Conservation (phyloP, 1,140 invertebrate species). For the Mya arenaria region DNA sequence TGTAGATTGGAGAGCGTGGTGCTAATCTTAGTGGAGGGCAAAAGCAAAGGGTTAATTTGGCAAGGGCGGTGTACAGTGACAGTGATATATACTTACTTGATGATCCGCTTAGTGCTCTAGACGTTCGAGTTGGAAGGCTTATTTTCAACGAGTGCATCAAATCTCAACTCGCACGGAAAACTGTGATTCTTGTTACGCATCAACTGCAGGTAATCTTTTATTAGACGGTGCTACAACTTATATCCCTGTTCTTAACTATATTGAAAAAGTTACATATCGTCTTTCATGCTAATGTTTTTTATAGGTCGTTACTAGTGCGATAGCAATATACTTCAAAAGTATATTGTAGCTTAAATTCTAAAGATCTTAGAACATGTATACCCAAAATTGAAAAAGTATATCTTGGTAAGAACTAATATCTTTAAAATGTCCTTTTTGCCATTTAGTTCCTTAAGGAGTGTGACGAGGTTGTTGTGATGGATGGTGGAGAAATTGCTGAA, state of each 20-base stretch:
- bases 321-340: too few species aligned
- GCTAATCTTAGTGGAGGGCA: slow-evolving; percentile 98
- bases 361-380: too few species aligned
- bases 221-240: too few species aligned
- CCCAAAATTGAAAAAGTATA: too few species aligned
- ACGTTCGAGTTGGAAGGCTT: slow-evolving; percentile 80
- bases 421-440: too few species aligned
- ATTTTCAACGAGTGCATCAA: slow-evolving; percentile 73
- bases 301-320: too few species aligned
- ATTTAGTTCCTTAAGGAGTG: slow-evolving; percentile 79
- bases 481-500: slow-evolving; percentile 75
- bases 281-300: too few species aligned
- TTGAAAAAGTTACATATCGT: too few species aligned
- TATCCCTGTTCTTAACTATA: too few species aligned
- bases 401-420: too few species aligned
- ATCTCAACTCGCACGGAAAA: slow-evolving; percentile 84
- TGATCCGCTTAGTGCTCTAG: slow-evolving; percentile 82
- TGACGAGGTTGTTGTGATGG: slow-evolving; percentile 84
- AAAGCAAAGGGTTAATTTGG: slow-evolving; percentile 96
- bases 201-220: slow-evolving; percentile 85
- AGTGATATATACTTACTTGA: slow-evolving; percentile 82
- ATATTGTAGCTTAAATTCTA: too few species aligned
- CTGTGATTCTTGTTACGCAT: slow-evolving; percentile 86
- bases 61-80: slow-evolving; percentile 91
- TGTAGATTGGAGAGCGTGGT: slow-evolving; percentile 88